Evolutionary conservation across 2,888 invertebrate genomes (phyloP).

Genomic region (Lucinisca nassula): DNA sequence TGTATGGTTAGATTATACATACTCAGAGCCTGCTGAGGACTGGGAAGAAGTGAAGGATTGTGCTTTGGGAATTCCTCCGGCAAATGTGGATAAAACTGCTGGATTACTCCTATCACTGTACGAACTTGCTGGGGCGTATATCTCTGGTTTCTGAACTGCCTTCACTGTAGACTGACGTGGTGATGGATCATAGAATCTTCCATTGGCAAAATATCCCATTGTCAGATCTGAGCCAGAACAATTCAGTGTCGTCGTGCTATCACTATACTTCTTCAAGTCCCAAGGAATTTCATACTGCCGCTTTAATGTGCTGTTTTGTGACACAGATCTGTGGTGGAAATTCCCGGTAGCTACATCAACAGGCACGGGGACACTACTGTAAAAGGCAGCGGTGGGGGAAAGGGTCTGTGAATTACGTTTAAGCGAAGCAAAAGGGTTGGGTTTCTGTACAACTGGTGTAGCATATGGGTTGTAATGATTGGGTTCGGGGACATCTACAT

Average conservation of each 20-base stretch:
- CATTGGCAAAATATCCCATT: constrained; percentile 83
- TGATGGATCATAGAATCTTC: constrained; percentile 82
- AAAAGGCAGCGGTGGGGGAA: constrained; percentile 74
- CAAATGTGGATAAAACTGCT: constrained; percentile 81
- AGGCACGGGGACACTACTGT: constrained; percentile 83
- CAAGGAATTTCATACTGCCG: constrained; percentile 69
- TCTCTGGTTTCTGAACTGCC: constrained; percentile 48
- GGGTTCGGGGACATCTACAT: constrained; percentile 78
- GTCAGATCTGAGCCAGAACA: constrained; percentile 72
- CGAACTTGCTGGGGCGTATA: constrained; percentile 84
- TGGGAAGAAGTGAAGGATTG: constrained; percentile 74
- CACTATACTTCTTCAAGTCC: constrained; percentile 60
- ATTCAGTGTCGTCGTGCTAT: constrained; percentile 60
- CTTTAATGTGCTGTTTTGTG: constrained; percentile 66
- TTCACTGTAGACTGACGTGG: constrained; percentile 68
- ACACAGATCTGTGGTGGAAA: constrained; percentile 68
- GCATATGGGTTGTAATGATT: constrained; percentile 69
- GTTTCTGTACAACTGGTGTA: constrained; percentile 69
- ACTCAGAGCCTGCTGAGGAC: constrained; percentile 71
- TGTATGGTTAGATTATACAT: no score
- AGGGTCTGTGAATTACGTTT: constrained; percentile 68
- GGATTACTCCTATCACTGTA: constrained; percentile 82
- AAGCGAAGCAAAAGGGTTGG: constrained; percentile 60
- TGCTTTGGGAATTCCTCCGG: constrained; percentile 74
- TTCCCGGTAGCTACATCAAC: constrained; percentile 71